Percentiles rank a stretch among this genome's conserved stretches.
Conservation (phyloP, 2,888 invertebrate genomes). For the Villa cingulata region DNA sequence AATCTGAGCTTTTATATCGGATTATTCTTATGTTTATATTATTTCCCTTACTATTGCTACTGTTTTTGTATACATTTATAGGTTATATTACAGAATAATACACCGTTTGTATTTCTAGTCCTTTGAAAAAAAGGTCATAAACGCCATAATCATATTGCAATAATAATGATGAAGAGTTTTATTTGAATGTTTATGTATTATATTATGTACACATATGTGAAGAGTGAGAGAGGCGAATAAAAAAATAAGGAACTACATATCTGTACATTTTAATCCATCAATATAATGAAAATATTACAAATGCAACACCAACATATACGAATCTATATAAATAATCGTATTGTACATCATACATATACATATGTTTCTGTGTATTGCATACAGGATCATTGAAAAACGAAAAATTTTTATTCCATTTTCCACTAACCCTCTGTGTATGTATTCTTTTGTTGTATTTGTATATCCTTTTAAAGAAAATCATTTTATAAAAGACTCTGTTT, state of each 20-base stretch:
- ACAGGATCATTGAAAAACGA: no score
- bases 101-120: no score
- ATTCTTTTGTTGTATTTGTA: no score
- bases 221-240: no score
- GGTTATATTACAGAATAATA: no score
- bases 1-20: slow-evolving; percentile 18
- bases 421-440: no score
- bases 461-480: no score
- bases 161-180: slow-evolving; percentile 4
- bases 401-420: no score
- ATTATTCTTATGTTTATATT: slow-evolving; percentile 10
- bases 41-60: background rate
- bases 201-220: background rate
- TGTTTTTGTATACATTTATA: background rate
- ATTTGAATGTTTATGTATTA: background rate
- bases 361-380: no score
- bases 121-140: slow-evolving; percentile 1
- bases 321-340: background rate
- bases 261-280: background rate
- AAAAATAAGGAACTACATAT: background rate
- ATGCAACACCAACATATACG: no score
- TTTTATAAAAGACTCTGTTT: no score
- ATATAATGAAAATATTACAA: background rate
- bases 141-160: slow-evolving; percentile 6
- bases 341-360: no score